phyloP scores from a whole-genome alignment of 1,140 invertebrate genomes.

The Rhyzopertha dominica region DNA sequence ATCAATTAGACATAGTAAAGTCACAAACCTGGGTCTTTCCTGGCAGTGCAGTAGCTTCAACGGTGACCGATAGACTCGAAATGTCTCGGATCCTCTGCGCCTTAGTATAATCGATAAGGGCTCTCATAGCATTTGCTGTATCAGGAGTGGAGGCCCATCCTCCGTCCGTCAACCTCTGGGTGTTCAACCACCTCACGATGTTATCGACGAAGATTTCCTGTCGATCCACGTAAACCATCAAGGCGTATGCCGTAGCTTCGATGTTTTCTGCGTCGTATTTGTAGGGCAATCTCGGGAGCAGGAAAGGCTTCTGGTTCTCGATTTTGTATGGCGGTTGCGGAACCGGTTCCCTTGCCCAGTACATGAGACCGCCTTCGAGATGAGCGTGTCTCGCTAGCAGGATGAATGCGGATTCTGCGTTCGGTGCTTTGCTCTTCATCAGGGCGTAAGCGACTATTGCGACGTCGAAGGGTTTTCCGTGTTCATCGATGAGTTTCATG shows the following conservation, averaged over 20 bases:
- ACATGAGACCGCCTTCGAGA: constrained; percentile 70
- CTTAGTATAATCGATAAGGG: constrained; percentile 85
- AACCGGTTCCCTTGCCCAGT: constrained; percentile 76
- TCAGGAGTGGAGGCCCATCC: constrained; percentile 93
- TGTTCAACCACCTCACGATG: constrained; percentile 91
- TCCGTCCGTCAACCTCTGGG: constrained; percentile 83
- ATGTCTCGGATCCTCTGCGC: constrained; percentile 80
- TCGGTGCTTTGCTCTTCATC: constrained; percentile 69
- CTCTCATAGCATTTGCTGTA: constrained; percentile 82
- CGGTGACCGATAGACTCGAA: constrained; percentile 70
- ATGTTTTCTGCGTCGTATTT: constrained; percentile 88
- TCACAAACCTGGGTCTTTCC: constrained; percentile 47
- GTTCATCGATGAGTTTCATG: constrained; percentile 64
- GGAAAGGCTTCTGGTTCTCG: constrained; percentile 87
- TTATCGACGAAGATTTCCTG: constrained; percentile 75
- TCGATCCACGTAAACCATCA: constrained; percentile 81
- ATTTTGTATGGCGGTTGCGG: constrained; percentile 75
- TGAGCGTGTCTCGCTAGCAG: constrained; percentile 61
- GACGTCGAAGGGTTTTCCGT: constrained; percentile 74
- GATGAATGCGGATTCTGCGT: constrained; percentile 76
- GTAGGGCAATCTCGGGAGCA: constrained; percentile 79
- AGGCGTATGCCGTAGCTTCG: constrained; percentile 86
- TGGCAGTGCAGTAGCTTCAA: constrained; percentile 80
- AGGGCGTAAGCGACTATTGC: constrained; percentile 86
- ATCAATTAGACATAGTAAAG: neutral